A percentile compares a stretch with the other conserved stretches of the same genome.
phyloP scores from a whole-genome alignment of 2,113 vertebrate species.

The Misgurnus anguillicaudatus region DNA sequence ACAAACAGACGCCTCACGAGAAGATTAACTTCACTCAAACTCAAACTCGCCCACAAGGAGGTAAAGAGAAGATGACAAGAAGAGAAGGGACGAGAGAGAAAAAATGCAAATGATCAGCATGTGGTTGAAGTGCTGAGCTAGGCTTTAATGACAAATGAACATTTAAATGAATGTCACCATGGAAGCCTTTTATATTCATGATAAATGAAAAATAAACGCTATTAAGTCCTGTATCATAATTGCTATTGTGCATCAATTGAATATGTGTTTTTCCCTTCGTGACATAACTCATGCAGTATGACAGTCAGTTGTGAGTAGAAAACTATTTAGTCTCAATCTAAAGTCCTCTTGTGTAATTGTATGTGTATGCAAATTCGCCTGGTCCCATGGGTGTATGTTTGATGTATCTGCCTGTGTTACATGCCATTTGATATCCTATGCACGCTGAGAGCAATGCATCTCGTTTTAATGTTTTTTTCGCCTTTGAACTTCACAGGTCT shows the following conservation, averaged over 20 bases:
- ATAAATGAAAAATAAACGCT: conserved; percentile 31
- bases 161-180: conserved; percentile 17
- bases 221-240: conserved; percentile 28
- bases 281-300: conserved; percentile 27
- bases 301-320: conserved; percentile 18
- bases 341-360: neutral
- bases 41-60: conserved; percentile 9
- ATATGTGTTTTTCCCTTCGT: conserved; percentile 25
- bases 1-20: neutral
- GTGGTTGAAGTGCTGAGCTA: conserved; percentile 30
- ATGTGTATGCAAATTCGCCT: neutral
- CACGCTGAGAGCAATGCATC: conserved; percentile 22
- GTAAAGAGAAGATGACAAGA: conserved; percentile 24
- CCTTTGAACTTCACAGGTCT: conserved; percentile 56
- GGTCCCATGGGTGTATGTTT: neutral
- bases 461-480: conserved; percentile 42
- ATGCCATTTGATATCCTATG: conserved; percentile 24
- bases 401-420: conserved; percentile 5
- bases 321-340: neutral
- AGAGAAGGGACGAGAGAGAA: neutral
- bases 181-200: conserved; percentile 25
- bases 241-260: conserved; percentile 12
- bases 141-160: conserved; percentile 13
- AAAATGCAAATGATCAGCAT: conserved; percentile 6
- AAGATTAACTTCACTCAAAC: conserved; percentile 28